Evolutionary conservation across 2,797 vertebrate genomes (phyloP), one percentile per base, ranked within the genome.

Genomic region (Astyanax mexicanus): DNA sequence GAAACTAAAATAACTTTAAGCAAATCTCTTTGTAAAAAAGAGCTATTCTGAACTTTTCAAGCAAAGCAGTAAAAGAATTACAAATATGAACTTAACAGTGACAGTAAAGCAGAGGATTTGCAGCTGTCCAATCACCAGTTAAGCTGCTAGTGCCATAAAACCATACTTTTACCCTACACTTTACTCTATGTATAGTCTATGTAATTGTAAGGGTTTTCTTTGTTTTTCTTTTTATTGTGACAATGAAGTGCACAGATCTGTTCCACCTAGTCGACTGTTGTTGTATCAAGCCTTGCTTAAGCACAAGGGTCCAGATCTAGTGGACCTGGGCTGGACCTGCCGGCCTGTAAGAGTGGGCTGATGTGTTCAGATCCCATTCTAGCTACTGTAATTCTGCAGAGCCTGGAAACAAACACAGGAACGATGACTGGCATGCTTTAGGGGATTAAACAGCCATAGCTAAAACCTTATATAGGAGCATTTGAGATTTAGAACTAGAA

Each of bases 221-320:
- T 6, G 47, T 6, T 51, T 51, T 51, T 21, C 3, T 21, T 19
- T 51, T 3, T 21, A 51, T n/a, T 13, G 1, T 4, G 9, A 42
- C 42, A 40, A n/a, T 47, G 13, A 47, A 44, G 42, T 9, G 2
- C 17, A 51, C n/a, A 51, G 3, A 47, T 51, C 47, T 47, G 9
- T 51, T 19, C 19, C 7, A 51, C 4, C 21, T 58, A 21, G 8
- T 35, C 6, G 27, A 23, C 35, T 47, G 40, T 29, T 49, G 27
- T 57, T 19, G 19, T 19, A 40, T 67, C n/a, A 3, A 51, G 47
- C 19, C 47, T 51, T 44, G 10, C 7, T 51, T 47, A 78, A 78
- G 49, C 21, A 44, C 49, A 68, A 54, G 38, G 12, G 58, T 35
- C 76, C 15, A 29, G 19, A 1, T 11, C 9, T 57, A 17, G 5